Conservation (phyloP, 2,888 invertebrate genomes). For the Leptarthrus brevirostris region DNA sequence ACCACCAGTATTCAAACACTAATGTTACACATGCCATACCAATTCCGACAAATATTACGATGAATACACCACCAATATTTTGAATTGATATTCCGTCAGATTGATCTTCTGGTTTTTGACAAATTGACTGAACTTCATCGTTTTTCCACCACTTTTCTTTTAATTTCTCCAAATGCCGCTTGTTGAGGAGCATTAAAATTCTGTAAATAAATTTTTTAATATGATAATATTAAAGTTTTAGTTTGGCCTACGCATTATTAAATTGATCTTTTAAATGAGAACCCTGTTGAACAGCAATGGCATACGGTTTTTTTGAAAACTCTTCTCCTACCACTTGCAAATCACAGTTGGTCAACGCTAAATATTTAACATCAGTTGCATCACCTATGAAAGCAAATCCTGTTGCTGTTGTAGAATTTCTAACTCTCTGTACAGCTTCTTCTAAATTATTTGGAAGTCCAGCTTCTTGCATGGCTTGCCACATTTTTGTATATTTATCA, state of each 20-base stretch:
- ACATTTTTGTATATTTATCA: constrained; percentile 98
- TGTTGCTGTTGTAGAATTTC: constrained; percentile 76
- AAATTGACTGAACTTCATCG: constrained; percentile 80
- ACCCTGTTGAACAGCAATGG: constrained; percentile 96
- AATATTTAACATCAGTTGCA: constrained; percentile 85
- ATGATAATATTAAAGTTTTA: not conserved
- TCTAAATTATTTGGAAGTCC: constrained; percentile 82
- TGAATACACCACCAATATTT: constrained; percentile 98
- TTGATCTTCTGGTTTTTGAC: constrained; percentile 90
- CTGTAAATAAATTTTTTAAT: constrained; percentile 70
- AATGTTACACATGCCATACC: constrained; percentile 90
- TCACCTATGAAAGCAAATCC: constrained; percentile 95
- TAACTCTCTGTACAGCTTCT: constrained; percentile 82
- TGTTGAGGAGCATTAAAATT: constrained; percentile 92
- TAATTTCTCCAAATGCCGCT: constrained; percentile 89
- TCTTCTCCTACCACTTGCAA: constrained; percentile 95
- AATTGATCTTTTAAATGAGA: constrained; percentile 94
- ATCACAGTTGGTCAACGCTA: constrained; percentile 70
- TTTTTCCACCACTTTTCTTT: constrained; percentile 98
- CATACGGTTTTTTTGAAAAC: constrained; percentile 96
- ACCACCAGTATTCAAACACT: constrained; percentile 95
- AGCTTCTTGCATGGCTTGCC: constrained; percentile 93
- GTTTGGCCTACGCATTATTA: constrained; percentile 85
- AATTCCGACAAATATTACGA: constrained; percentile 96
- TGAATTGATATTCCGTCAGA: constrained; percentile 97